Base-by-base conservation (phyloP, 1,140 invertebrate genomes). In the Trichomalopsis sarcophagae region DNA sequence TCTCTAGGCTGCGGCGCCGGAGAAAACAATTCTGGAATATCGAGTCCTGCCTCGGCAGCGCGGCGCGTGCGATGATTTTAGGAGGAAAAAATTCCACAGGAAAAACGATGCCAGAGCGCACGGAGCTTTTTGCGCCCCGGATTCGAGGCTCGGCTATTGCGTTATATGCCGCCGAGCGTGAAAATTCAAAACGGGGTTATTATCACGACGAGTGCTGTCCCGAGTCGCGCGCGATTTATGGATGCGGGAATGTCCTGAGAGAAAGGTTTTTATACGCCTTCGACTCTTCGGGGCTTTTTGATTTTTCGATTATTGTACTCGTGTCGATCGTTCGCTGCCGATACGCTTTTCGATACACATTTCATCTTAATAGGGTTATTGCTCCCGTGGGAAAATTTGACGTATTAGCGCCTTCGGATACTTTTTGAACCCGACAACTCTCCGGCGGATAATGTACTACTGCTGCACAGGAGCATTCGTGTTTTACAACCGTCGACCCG, bases 21-120 rank as follows among this genome's bases (percentile, higher is more conserved):
- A 86, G 80, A 78, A 82, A 82, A 78, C 80, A 44, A 69, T 78
- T 82, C 84, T 86, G 75, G 80, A 82, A 78, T 78, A 78, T 82
- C 80, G 80, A 78, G 84, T 82, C 80, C 50, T 71, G 40, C 9
- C 47, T 14, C 10, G 44, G 81, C 13, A 40, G 80, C 36, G 13
- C 40, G 66, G 66, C n/a, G 6, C 55, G 17, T 14, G 40, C 40
- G 50, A 69, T 21, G 55, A 21, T 62, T 62, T 62, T 13, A 27
- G 68, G 23, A 30, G 30, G 68, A 71, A 30, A 81, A 73, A 71
- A 71, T 62, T 21, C 17, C 50, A 10, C 17, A 68, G 78, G 40
- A 71, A 80, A 80, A 80, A 44, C 50, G 1, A 9, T 68, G 10
- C 10, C n/a, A n/a, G 62, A 81, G 68, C 68, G 68, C 40, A 2